Percentiles rank a stretch among this genome's conserved stretches.
Evolutionary conservation across 2,797 vertebrate genomes (phyloP).

Genomic region (Artibeus lituratus): DNA sequence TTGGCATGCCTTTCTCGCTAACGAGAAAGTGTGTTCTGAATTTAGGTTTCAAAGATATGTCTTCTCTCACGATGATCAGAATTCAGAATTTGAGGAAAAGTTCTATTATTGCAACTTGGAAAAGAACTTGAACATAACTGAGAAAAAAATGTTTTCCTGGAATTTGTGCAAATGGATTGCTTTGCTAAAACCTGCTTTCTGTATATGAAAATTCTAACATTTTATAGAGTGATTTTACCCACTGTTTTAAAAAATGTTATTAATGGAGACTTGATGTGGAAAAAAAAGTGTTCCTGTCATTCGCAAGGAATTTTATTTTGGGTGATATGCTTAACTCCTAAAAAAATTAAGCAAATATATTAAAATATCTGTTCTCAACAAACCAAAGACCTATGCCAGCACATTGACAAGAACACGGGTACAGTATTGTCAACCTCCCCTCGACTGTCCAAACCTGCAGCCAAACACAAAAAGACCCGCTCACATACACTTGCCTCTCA

Average conservation of each 20-base stretch:
- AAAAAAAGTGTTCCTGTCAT: slow-evolving; percentile 47
- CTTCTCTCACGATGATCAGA: slow-evolving; percentile 60
- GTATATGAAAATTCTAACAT: slow-evolving; percentile 64
- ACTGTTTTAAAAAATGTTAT: slow-evolving; percentile 54
- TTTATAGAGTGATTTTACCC: slow-evolving; percentile 43
- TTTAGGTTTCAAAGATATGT: slow-evolving; percentile 61
- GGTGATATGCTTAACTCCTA: slow-evolving; percentile 1
- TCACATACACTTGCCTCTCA: neutral
- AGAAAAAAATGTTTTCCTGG: slow-evolving; percentile 43
- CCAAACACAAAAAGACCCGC: neutral
- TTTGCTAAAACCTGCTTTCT: slow-evolving; percentile 50
- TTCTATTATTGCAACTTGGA: slow-evolving; percentile 69
- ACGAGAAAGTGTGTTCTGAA: slow-evolving; percentile 10
- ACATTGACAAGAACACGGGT: neutral
- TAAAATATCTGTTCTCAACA: slow-evolving; percentile 31
- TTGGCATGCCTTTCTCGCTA: slow-evolving; percentile 48
- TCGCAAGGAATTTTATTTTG: slow-evolving; percentile 45
- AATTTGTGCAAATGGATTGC: slow-evolving; percentile 59
- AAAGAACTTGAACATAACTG: slow-evolving; percentile 63
- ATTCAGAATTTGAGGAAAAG: slow-evolving; percentile 64
- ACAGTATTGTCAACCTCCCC: neutral
- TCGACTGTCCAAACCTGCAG: neutral
- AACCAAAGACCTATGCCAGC: slow-evolving; percentile 25
- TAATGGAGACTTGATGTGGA: slow-evolving; percentile 54
- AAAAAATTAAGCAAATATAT: slow-evolving; percentile 53